phyloP scores from a whole-genome alignment of 2,888 invertebrate genomes.

The Leptinotarsa juncta region DNA sequence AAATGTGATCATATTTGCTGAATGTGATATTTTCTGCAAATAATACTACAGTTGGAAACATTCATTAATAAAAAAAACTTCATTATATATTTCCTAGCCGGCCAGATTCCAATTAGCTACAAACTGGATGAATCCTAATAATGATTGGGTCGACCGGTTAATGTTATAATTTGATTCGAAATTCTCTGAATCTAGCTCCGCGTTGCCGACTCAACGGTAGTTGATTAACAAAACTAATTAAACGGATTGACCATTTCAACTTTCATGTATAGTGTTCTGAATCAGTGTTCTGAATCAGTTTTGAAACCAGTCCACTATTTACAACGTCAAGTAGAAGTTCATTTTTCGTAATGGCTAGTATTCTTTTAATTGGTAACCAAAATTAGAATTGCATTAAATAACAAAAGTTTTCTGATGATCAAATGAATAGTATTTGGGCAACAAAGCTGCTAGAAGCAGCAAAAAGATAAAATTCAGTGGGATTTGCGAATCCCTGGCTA shows the following conservation, averaged over 20 bases:
- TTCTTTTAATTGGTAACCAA: too few relatives aligned
- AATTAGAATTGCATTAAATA: too few relatives aligned
- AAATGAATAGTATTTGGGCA: too few relatives aligned
- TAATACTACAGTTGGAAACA: background rate
- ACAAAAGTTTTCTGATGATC: too few relatives aligned
- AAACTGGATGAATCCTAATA: slow-evolving; percentile 18
- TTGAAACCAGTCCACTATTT: background rate
- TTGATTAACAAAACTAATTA: slow-evolving; percentile 1
- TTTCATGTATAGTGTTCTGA: background rate
- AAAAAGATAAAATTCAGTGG: too few relatives aligned
- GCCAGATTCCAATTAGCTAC: background rate
- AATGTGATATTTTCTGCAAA: background rate
- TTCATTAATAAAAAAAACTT: background rate
- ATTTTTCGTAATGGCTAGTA: too few relatives aligned
- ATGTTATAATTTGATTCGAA: slow-evolving; percentile 36
- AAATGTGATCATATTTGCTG: too few relatives aligned
- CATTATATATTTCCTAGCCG: background rate
- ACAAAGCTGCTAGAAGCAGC: too few relatives aligned
- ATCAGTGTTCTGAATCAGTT: background rate
- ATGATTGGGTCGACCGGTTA: slow-evolving; percentile 30
- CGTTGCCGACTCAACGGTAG: background rate
- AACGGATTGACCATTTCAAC: background rate
- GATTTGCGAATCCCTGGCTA: too few relatives aligned
- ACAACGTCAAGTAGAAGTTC: background rate
- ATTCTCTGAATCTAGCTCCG: slow-evolving; percentile 28